Conservation (phyloP, 1,140 invertebrate species). For the Camponotus floridanus region DNA sequence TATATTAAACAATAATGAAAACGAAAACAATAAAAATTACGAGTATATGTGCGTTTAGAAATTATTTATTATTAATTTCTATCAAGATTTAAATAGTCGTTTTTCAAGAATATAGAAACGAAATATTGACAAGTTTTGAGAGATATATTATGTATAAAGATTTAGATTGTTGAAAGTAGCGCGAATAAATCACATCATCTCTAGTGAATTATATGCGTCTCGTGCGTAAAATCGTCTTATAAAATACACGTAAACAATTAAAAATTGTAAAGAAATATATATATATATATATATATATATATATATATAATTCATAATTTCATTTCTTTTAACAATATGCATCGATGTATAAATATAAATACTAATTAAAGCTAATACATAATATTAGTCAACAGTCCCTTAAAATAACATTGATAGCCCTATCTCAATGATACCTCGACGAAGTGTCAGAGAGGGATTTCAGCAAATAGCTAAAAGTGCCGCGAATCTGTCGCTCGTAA, state of each 20-base stretch:
- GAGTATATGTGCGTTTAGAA: too few relatives aligned
- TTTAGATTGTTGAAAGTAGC: not conserved
- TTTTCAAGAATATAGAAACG: not conserved
- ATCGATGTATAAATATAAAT: not conserved
- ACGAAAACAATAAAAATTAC: not conserved
- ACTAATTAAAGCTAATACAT: not conserved
- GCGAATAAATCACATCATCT: not conserved
- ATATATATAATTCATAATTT: not conserved
- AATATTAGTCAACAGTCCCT: not conserved
- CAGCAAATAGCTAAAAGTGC: too few relatives aligned
- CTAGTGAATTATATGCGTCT: not conserved
- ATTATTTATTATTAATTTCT: not conserved
- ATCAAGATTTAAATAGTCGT: not conserved
- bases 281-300: too few relatives aligned
- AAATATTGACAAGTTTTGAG: not conserved
- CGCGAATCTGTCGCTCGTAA: not conserved
- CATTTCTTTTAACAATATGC: not conserved
- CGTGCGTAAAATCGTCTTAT: not conserved
- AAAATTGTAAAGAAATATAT: not conserved
- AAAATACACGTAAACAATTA: constrained; percentile 8
- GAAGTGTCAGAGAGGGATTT: not conserved
- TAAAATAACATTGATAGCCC: not conserved
- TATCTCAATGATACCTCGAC: not conserved
- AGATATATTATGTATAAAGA: not conserved
- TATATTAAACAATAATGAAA: too few relatives aligned